Percentiles rank a stretch among this genome's conserved stretches.
These are phyloP conservation scores for Atherinomorus stipes DNA, from an alignment of 2,113 vertebrate genomes.

Conservation along the genomic window DNA sequence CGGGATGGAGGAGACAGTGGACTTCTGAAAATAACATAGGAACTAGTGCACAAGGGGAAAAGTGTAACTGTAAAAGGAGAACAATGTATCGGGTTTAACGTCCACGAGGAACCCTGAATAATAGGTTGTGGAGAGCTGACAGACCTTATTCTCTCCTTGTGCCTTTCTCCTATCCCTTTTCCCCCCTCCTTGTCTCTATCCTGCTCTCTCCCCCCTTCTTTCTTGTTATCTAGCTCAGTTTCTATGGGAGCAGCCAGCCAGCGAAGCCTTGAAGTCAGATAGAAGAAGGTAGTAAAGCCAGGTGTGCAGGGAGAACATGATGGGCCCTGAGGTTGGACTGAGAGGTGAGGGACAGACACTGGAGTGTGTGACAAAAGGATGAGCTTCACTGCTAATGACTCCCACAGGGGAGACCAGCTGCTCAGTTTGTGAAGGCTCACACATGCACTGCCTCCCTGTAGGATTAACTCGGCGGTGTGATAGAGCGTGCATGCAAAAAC, in stretches of 20 bases:
- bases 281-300: constrained; percentile 60
- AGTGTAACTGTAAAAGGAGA: constrained; percentile 29
- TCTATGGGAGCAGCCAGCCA: constrained; percentile 63
- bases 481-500: constrained; percentile 20
- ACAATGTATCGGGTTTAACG: constrained; percentile 8
- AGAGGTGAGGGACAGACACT: constrained; percentile 73
- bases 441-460: constrained; percentile 30
- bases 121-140: constrained; percentile 50
- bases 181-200: constrained; percentile 13
- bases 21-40: constrained; percentile 42
- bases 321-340: constrained; percentile 71
- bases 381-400: constrained; percentile 81
- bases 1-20: constrained; percentile 32
- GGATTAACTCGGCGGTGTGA: constrained; percentile 37
- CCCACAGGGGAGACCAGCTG: constrained; percentile 78
- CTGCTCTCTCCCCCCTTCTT: constrained; percentile 36
- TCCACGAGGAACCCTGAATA: constrained; percentile 49
- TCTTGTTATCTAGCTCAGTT: constrained; percentile 64
- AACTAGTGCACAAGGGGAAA: constrained; percentile 34
- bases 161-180: constrained; percentile 13
- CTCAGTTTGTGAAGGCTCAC: constrained; percentile 51
- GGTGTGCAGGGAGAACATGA: constrained; percentile 64
- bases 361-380: constrained; percentile 79
- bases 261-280: constrained; percentile 58
- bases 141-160: constrained; percentile 40